Percentiles rank a stretch among this genome's conserved stretches.
Evolutionary conservation across 2,888 invertebrate genomes (phyloP).

Genomic region (Phalangium opilio): DNA sequence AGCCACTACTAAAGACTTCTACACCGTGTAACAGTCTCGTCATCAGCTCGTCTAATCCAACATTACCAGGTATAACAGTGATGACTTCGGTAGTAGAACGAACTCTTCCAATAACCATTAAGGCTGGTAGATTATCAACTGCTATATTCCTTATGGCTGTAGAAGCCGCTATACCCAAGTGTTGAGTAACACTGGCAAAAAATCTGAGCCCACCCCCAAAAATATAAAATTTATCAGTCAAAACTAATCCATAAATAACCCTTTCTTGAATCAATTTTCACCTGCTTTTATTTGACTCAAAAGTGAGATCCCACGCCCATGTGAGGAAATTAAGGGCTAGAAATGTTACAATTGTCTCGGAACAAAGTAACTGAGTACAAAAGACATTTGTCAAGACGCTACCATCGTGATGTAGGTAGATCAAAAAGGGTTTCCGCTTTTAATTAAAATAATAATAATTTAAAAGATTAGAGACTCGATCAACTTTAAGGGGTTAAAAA

Average conservation of each 20-base stretch:
- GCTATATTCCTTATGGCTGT: slow-evolving; percentile 70
- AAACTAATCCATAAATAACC: too few relatives aligned
- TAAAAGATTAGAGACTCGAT: slow-evolving; percentile 3
- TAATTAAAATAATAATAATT: slow-evolving; percentile 24
- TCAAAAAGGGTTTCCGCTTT: slow-evolving; percentile 77
- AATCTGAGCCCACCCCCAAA: too few relatives aligned
- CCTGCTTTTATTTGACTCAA: slow-evolving; percentile 68
- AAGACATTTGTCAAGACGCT: slow-evolving; percentile 93
- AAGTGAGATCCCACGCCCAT: slow-evolving; percentile 95
- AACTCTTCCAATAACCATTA: slow-evolving; percentile 74
- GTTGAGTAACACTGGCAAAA: slow-evolving; percentile 53
- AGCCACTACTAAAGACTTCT: slow-evolving; percentile 62
- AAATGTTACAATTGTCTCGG: slow-evolving; percentile 75
- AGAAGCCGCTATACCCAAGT: slow-evolving; percentile 66
- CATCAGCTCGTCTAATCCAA: slow-evolving; percentile 73
- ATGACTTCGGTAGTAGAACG: slow-evolving; percentile 78
- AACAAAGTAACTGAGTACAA: slow-evolving; percentile 83
- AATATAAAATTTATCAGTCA: too few relatives aligned
- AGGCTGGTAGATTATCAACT: slow-evolving; percentile 69
- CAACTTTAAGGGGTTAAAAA: too few relatives aligned
- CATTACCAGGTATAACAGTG: slow-evolving; percentile 74
- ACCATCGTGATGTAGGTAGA: slow-evolving; percentile 91
- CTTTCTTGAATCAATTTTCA: slow-evolving; percentile 34
- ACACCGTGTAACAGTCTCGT: slow-evolving; percentile 71
- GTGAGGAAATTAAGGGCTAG: slow-evolving; percentile 77